phyloP scores from a whole-genome alignment of 2,888 invertebrate species.

The Lacanobia wlatinum region DNA sequence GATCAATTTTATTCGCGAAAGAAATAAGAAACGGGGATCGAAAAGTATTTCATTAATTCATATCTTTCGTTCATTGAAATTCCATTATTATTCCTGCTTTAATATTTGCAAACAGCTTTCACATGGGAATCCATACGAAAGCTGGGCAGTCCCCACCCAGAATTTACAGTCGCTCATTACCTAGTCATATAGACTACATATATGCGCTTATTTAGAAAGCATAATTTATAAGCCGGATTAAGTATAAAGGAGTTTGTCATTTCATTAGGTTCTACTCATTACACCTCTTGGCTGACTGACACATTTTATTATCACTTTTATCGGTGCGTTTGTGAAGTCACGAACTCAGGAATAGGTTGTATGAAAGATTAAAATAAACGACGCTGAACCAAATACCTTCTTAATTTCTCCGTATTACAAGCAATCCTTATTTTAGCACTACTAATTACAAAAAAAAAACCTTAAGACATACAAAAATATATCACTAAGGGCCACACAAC shows the following conservation, averaged over 20 bases:
- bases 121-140: background rate
- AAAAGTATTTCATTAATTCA: background rate
- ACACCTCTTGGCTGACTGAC: constrained; percentile 4
- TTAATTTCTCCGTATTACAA: constrained; percentile 46
- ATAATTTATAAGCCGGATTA: background rate
- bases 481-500: constrained; percentile 73
- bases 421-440: constrained; percentile 54
- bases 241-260: background rate
- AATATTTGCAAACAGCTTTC: background rate
- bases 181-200: background rate
- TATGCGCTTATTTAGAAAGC: constrained; percentile 1
- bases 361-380: constrained; percentile 7
- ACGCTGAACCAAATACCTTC: constrained; percentile 56
- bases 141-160: background rate
- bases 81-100: background rate
- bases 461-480: constrained; percentile 62
- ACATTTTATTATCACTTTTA: constrained; percentile 11
- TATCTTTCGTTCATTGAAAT: background rate
- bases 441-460: constrained; percentile 37
- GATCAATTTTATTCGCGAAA: constrained; percentile 3
- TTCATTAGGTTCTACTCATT: constrained; percentile 7
- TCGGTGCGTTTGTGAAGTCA: background rate
- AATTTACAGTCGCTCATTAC: constrained; percentile 12
- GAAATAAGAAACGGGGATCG: background rate
- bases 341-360: background rate